These are phyloP conservation scores for Drosophila sp. DNA, from an alignment of 1,140 invertebrate species.

Conservation along the genomic window DNA sequence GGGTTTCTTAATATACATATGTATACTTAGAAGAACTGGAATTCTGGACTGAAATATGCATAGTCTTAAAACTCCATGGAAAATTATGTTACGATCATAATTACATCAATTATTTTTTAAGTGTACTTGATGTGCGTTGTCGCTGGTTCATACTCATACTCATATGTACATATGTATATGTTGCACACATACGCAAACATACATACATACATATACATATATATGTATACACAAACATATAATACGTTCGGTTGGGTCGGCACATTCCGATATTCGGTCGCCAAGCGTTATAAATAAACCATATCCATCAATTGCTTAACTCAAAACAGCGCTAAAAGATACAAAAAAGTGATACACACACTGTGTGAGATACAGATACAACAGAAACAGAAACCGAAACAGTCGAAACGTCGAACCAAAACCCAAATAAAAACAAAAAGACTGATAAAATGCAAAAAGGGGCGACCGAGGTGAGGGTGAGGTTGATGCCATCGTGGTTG, in stretches of 20 bases:
- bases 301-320: slow-evolving; percentile 82
- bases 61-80: too few species aligned
- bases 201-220: slow-evolving; percentile 1
- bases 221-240: not conserved
- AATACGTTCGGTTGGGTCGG: slow-evolving; percentile 27
- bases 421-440: slow-evolving; percentile 75
- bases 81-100: not conserved
- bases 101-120: slow-evolving; percentile 10
- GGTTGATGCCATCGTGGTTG: not conserved
- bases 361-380: slow-evolving; percentile 50
- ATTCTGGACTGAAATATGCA: too few species aligned
- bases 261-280: slow-evolving; percentile 67
- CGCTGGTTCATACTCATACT: slow-evolving; percentile 15
- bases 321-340: slow-evolving; percentile 81
- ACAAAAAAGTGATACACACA: slow-evolving; percentile 67
- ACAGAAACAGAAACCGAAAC: slow-evolving; percentile 53
- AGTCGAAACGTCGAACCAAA: slow-evolving; percentile 58
- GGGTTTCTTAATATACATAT: too few species aligned
- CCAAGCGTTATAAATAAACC: slow-evolving; percentile 82
- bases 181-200: not conserved
- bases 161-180: not conserved
- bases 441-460: slow-evolving; percentile 40
- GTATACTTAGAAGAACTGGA: too few species aligned
- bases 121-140: slow-evolving; percentile 7
- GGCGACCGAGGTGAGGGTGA: not conserved